phyloP scores from a whole-genome alignment of 2,888 invertebrate species.

The Argyresthia goedartella region DNA sequence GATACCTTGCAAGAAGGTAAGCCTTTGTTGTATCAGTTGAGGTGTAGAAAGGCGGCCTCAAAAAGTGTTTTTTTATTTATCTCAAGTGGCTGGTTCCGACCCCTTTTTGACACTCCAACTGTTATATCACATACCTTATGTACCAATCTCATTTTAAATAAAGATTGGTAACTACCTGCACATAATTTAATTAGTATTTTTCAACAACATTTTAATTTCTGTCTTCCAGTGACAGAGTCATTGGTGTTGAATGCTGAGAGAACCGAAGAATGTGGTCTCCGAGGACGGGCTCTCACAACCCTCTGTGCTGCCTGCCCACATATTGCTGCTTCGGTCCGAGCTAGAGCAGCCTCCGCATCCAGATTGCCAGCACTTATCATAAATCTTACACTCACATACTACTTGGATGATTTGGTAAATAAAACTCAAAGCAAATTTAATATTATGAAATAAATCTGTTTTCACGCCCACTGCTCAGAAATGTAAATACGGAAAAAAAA shows the following conservation, averaged over 20 bases:
- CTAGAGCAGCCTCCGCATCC: constrained; percentile 90
- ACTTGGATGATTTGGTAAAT: constrained; percentile 71
- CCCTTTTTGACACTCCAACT: too few relatives aligned
- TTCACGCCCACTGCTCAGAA: too few relatives aligned
- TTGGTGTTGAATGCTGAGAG: constrained; percentile 89
- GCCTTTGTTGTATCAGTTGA: too few relatives aligned
- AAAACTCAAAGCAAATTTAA: too few relatives aligned
- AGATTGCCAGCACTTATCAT: constrained; percentile 92
- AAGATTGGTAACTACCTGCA: too few relatives aligned
- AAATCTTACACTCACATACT: constrained; percentile 80
- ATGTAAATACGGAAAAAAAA: too few relatives aligned
- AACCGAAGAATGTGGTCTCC: constrained; percentile 88
- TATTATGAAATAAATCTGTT: too few relatives aligned
- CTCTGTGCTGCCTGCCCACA: constrained; percentile 92
- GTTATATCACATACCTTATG: too few relatives aligned
- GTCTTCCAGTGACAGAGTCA: constrained; percentile 78
- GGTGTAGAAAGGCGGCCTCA: too few relatives aligned
- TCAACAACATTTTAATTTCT: not conserved
- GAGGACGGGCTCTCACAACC: constrained; percentile 84
- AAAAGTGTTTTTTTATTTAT: too few relatives aligned
- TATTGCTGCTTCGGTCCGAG: constrained; percentile 85
- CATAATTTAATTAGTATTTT: constrained; percentile 2
- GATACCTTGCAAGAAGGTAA: constrained; percentile 91
- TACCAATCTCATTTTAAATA: too few relatives aligned
- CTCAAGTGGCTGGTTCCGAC: too few relatives aligned